Evolutionary conservation across 2,113 vertebrate species (phyloP).

Genomic region (Rhynchomys soricoides): DNA sequence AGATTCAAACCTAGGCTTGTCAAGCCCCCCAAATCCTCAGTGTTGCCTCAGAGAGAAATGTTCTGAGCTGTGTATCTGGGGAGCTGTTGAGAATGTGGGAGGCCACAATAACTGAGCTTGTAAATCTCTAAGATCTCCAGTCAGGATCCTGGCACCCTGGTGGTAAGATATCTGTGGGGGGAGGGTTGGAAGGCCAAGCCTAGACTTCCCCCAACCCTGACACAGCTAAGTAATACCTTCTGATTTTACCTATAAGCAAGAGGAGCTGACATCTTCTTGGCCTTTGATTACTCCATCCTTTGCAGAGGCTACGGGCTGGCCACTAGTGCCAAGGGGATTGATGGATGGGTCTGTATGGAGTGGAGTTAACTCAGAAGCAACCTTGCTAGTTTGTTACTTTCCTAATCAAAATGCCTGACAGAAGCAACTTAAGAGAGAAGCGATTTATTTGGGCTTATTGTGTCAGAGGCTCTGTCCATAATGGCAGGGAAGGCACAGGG

Average conservation of each 20-base stretch:
- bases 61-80: neutral
- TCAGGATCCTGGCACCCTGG: neutral
- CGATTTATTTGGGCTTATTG: neutral
- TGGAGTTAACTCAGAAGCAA: neutral
- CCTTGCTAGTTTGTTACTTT: neutral
- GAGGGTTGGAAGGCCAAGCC: neutral
- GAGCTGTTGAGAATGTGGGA: neutral
- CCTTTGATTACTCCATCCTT: neutral
- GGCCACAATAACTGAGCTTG: neutral
- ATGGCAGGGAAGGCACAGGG: neutral
- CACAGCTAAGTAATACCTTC: neutral
- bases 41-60: neutral
- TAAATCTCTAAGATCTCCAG: no score
- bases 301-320: neutral
- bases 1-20: neutral
- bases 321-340: fast-evolving
- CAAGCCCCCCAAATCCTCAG: neutral
- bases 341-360: neutral
- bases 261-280: neutral
- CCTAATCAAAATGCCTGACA: neutral
- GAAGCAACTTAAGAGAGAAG: neutral
- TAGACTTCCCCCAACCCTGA: fast-evolving
- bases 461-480: neutral
- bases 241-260: neutral
- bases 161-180: neutral